Evolutionary conservation across 2,888 invertebrate species (phyloP), one percentile per base, ranked within the genome.

Genomic region (Drosophila borealis): DNA sequence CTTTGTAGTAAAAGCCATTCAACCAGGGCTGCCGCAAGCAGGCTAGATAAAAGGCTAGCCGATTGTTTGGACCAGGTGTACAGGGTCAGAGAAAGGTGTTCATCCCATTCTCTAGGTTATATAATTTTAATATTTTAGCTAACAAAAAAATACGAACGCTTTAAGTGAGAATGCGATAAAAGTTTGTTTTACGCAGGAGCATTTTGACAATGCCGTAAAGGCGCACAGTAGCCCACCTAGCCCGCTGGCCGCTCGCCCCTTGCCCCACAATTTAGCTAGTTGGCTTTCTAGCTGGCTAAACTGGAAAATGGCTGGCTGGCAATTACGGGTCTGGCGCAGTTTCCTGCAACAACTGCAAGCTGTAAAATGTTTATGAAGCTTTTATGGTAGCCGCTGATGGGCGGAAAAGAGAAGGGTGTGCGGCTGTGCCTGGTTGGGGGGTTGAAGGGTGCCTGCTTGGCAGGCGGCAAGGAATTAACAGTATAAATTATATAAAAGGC

Each of bases 321-420:
- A 83, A 83, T 83, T 83, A 83, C 70, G 88, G 63, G 60, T 64
- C 51, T 64, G 55, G 63, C 59, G 69, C 78, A 70, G 80, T 72
- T 87, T 81, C 80, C 83, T 85, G 88, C 87, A 78, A 74, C 86
- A 80, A 83, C 87, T 88, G 88, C 81, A 83, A 86, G 88, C 84
- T 86, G 84, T 84, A 81, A 85, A 85, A 85, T 85, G 85, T 88
- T 85, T 85, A 85, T 85, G 87, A 85, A 77, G 87, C 89, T 85
- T 85, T 88, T 87, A 85, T 85, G 79, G 61, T 50, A 66, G 82
- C 69, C 54, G 74, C 78, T 74, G 55, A 64, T 64, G 61, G 64
- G 68, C 67, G 73, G 65, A 49, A 57, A 29, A 6, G 19, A 36
- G 6, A 13, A 36, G 36, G 36, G 13, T n/a, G 41, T 19, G 6